Base-by-base conservation (phyloP, 2,797 vertebrate species). In the Clarias pachynema region DNA sequence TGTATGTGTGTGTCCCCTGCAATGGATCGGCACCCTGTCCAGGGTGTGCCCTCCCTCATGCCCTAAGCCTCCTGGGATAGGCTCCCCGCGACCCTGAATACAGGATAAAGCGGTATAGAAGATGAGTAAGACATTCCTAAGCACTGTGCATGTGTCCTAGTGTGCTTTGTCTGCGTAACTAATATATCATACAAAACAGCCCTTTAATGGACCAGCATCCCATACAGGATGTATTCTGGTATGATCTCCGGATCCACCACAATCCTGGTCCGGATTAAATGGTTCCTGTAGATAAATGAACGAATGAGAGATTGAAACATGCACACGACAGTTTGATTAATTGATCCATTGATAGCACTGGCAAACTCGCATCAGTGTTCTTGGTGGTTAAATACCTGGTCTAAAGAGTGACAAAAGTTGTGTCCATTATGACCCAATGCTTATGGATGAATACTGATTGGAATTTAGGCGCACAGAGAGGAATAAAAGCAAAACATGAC, bases 391-490 rank as follows among this genome's bases (percentile, higher is more conserved):
- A 53, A 29, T 6, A 6, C 1, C 6, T 37, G 63, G 49, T 77
- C 24, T 59, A 3, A 7, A 60, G 26, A n/a, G 34, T 62, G 3
- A 57, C 3, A 57, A 22, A n/a, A 26, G 65, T 29, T 31, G 18
- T 40, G 56, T 57, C 37, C 66, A 72, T 72, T 34, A 16, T 0
- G 57, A 62, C 26, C 37, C 5, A 80, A 53, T 2, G 1, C 4
- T 60, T 34, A 49, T 44, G 34, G 34, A 34, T 34, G 26, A 72
- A 62, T 80, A 34, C 57, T 56, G 24, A 63, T 62, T 53, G 34
- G 18, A 79, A 69, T 29, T 79, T 60, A 80, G 53, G 18, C 26
- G 5, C 66, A 79, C 37, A 63, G 37, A 34, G 59, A 85, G 16
- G 56, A n/a, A 29, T 37, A 24, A 73, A 70, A 73, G 66, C 53